These are phyloP conservation scores for Bovichtus diacanthus DNA, from an alignment of 2,797 vertebrate genomes.

Conservation along the genomic window DNA sequence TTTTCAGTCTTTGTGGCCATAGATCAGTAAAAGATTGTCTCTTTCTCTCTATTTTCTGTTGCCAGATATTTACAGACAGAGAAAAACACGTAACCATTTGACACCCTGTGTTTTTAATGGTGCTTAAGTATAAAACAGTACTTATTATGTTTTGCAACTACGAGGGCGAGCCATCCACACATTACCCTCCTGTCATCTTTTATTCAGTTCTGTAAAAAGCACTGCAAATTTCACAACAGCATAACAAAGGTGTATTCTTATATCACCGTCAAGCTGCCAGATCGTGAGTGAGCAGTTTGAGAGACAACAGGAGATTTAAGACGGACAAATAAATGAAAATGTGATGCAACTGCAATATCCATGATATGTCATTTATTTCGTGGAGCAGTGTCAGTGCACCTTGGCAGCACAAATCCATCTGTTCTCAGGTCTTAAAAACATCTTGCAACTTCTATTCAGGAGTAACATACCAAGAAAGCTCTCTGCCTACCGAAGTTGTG, in stretches of 20 bases:
- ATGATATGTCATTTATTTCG: constrained; percentile 21
- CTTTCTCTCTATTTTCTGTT: neutral
- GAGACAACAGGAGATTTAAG: neutral
- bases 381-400: constrained; percentile 3
- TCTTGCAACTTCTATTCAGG: constrained; percentile 12
- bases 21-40: neutral
- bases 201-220: constrained; percentile 22
- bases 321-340: constrained; percentile 19
- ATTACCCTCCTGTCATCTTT: constrained; percentile 22
- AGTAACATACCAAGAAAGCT: constrained; percentile 47
- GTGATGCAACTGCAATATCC: constrained; percentile 44
- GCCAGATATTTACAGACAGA: constrained; percentile 22
- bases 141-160: constrained; percentile 18
- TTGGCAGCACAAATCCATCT: neutral
- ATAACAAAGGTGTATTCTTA: constrained; percentile 2
- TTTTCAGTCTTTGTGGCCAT: neutral
- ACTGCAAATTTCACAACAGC: neutral
- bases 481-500: constrained; percentile 17
- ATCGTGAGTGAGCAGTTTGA: constrained; percentile 31
- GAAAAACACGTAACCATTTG: constrained; percentile 17
- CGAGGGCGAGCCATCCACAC: neutral
- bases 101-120: constrained; percentile 15
- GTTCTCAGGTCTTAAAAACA: constrained; percentile 16
- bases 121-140: constrained; percentile 18
- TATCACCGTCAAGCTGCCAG: constrained; percentile 18